Conservation (phyloP, 2,113 vertebrate species). For the Pholis gunnellus region DNA sequence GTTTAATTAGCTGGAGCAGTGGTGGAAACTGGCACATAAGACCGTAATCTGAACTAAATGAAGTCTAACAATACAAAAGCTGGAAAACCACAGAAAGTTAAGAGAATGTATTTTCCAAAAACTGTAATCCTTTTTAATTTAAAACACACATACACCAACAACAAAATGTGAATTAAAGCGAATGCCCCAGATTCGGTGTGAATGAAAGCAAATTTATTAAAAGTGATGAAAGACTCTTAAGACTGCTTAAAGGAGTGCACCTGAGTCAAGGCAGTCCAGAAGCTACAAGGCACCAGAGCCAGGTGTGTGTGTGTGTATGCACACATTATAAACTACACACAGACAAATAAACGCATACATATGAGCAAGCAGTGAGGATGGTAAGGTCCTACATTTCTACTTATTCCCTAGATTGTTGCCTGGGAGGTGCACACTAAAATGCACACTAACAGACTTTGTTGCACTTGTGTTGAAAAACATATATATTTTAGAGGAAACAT, state of each 20-base stretch:
- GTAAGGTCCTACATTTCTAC: too few relatives aligned
- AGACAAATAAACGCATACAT: background rate
- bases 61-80: constrained; percentile 27
- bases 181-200: background rate
- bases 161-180: constrained; percentile 2
- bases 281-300: constrained; percentile 33
- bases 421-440: background rate
- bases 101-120: constrained; percentile 38
- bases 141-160: constrained; percentile 5
- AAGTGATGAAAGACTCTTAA: constrained; percentile 24
- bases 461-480: background rate
- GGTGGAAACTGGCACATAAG: constrained; percentile 39
- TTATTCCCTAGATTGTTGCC: background rate
- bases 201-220: constrained; percentile 34
- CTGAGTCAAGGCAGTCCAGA: constrained; percentile 46
- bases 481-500: background rate
- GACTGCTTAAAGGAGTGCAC: constrained; percentile 36
- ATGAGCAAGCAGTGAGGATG: background rate
- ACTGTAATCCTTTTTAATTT: constrained; percentile 32
- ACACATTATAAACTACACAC: background rate
- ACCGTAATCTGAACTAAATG: constrained; percentile 65
- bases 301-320: constrained; percentile 11
- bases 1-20: constrained; percentile 55
- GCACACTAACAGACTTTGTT: background rate
- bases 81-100: constrained; percentile 25